Percentiles rank a stretch among this genome's conserved stretches.
Conservation (phyloP, 2,113 vertebrate genomes). For the Takifugu bimaculatus region DNA sequence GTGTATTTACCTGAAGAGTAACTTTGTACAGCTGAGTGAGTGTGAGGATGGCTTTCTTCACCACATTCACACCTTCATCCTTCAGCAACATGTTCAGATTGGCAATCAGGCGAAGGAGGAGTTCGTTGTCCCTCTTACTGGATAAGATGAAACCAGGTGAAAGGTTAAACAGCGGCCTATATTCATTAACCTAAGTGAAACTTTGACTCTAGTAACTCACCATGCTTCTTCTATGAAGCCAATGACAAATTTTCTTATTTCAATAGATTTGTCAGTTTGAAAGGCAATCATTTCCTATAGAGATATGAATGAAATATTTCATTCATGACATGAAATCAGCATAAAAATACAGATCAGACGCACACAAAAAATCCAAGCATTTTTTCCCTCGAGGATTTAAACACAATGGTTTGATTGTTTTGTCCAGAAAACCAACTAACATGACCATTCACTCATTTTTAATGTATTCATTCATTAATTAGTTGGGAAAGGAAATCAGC, state of each 20-base stretch:
- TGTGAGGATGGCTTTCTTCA: conserved; percentile 91
- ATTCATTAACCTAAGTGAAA: background rate
- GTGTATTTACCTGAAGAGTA: conserved; percentile 81
- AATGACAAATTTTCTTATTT: conserved; percentile 91
- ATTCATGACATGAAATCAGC: background rate
- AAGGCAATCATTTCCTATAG: conserved; percentile 89
- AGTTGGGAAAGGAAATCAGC: background rate
- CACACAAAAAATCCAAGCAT: background rate
- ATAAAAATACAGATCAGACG: background rate
- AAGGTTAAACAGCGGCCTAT: background rate
- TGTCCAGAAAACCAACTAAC: no score
- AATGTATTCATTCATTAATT: background rate
- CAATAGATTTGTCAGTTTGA: conserved; percentile 89
- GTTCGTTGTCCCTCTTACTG: conserved; percentile 92
- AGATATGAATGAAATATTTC: background rate
- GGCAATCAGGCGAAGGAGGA: conserved; percentile 85
- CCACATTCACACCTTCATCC: conserved; percentile 93
- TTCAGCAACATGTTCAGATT: conserved; percentile 92
- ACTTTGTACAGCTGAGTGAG: conserved; percentile 94
- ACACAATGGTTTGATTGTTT: no score
- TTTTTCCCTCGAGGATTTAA: background rate
- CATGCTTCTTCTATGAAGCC: conserved; percentile 95
- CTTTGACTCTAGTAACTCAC: conserved; percentile 62
- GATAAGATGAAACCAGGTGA: conserved; percentile 1
- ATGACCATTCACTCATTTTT: no score